Evolutionary conservation across 2,797 vertebrate species (phyloP), one percentile per base, ranked within the genome.

Genomic region (Ptychobarbus kaznakovi): DNA sequence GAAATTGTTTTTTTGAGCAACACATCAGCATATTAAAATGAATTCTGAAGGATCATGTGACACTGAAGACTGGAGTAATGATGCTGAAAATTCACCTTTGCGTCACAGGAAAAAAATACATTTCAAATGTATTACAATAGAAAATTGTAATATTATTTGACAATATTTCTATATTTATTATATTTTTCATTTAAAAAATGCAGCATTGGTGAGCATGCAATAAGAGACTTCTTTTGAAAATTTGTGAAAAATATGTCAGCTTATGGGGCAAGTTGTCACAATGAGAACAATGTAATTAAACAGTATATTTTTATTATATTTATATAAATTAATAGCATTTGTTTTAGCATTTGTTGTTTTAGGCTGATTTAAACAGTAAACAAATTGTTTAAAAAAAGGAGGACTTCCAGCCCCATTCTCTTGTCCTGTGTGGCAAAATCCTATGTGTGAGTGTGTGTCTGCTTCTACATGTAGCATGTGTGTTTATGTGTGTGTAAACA

Each of bases 401-500:
- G 9, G 6, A 65, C 5, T 3, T 6, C 6, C 25, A 15, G 5
- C 5, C 61, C 13, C 4, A 4, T 11, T 61, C 0, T 16, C 2
- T 65, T 16, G 15, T 65, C 2, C 15, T 65, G 16, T 65, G 6
- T 65, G 13, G 32, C 63, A 65, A 65, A 72, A 72, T 40, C 51
- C 1, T 69, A 32, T 44, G 32, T 63, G 69, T 56, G 11, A 44
- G 35, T 56, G 32, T 78, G 32, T 56, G 73, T n/a, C 73, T 56
- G n/a, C 16, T 65, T 44, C 77, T 44, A 46, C 77, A 49, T 80
- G 40, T 68, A 68, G 53, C 75, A 35, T 61, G 56, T 80, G 13
- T 61, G 40, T 46, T 32, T 53, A 78, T 66, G 44, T 58, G 46
- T 78, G 66, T 76, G 46, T 78, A 84, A 87, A 81, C 73, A 78